Base-by-base conservation (phyloP, 2,797 vertebrate species). In the Eptatretus atami region DNA sequence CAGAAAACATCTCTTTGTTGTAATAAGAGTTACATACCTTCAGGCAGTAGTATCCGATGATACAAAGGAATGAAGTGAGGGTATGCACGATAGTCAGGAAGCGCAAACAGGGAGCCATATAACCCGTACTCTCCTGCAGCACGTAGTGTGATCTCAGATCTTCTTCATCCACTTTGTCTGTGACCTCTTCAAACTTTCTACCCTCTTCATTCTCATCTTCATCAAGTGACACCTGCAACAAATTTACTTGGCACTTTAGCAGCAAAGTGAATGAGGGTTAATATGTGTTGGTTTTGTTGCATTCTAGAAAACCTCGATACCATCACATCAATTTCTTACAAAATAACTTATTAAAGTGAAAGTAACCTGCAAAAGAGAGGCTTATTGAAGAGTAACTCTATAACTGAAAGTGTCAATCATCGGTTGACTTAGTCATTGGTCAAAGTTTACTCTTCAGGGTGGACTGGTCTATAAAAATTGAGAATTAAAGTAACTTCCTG, bases 31-130 rank as follows among this genome's bases (percentile, higher is more conserved):
- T 6, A 64, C 75, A 67, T 76, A 79, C 86, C 75, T 93, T 94
- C 53, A 94, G 72, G 72, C 86, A 93, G 71, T 93, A 90, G 75
- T 92, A 93, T n/a, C 86, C 86, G 24, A 94, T 92, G 72, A 94
- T 93, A 71, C 86, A 94, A 75, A 84, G 92, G 76, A 92, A 94
- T 52, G 86, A 86, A 70, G 93, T 90, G 73, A 93, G 77, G 0
- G 86, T 94, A 70, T 93, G 85, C 1, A 94, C 71, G 63, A 92
- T 70, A 5, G 83, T 84, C 65, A 93, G 71, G 75, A 93, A 83
- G 2, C 83, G 73, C 65, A 92, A 70, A 0, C 81, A 84, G 65
- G 87, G 87, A 71, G 93, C 87, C 87, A 94, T 94, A 74, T 94
- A 93, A 13, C 86, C 87, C 4, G 78, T 94, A 74, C 86, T 92